Evolutionary conservation across 2,113 vertebrate genomes (phyloP).

Genomic region (Rhombomys opimus): DNA sequence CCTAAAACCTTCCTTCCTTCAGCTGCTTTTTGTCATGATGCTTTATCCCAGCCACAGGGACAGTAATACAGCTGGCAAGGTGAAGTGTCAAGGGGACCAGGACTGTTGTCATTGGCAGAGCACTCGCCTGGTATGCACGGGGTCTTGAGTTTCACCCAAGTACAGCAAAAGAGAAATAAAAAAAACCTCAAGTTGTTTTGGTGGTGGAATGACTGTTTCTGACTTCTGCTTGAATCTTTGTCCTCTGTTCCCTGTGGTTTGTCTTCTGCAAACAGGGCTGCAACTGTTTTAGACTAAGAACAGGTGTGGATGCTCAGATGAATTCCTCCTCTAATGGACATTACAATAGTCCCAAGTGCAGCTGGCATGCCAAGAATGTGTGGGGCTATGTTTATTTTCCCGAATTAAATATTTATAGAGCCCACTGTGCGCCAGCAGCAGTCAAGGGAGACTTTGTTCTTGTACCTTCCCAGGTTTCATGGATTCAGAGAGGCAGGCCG

Average conservation of each 20-base stretch:
- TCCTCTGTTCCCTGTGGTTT: background rate
- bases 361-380: background rate
- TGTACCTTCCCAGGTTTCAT: conserved; percentile 41
- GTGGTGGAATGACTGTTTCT: background rate
- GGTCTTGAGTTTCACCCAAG: background rate
- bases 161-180: background rate
- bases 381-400: conserved; percentile 9
- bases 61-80: background rate
- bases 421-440: background rate
- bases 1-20: background rate
- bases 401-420: conserved; percentile 8
- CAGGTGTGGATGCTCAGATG: background rate
- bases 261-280: background rate
- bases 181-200: background rate
- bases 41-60: background rate
- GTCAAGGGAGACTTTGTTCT: conserved; percentile 44
- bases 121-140: background rate
- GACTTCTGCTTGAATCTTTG: background rate
- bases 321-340: background rate
- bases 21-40: background rate
- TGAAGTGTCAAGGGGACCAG: background rate
- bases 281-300: background rate
- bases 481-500: background rate
- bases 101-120: background rate
- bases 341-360: background rate